Evolutionary conservation across 2,797 vertebrate species (phyloP).

Genomic region (Tamandua tetradactyla): DNA sequence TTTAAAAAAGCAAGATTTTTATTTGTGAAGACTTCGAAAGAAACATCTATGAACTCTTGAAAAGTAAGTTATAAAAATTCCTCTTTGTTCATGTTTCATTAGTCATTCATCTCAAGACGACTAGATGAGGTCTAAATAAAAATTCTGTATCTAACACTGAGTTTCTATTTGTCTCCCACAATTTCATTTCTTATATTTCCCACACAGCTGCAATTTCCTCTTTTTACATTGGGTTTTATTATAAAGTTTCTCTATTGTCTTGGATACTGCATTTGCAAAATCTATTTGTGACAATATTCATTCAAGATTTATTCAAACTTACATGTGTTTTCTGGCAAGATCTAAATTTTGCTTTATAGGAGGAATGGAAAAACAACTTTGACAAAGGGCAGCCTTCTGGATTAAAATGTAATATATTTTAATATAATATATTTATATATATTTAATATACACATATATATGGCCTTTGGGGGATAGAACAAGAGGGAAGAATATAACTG

Average conservation of each 20-base stretch:
- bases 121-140: not conserved
- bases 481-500: not conserved
- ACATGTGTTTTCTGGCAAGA: not conserved
- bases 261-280: not conserved
- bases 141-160: not conserved
- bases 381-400: not conserved
- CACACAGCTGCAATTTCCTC: not conserved
- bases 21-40: not conserved
- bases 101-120: slow-evolving; percentile 44
- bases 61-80: not conserved
- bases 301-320: slow-evolving; percentile 2
- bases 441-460: too few species aligned
- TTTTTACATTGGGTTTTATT: not conserved
- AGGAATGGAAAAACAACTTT: not conserved
- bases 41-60: not conserved
- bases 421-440: too few species aligned
- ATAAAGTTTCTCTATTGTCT: not conserved
- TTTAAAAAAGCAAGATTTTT: not conserved
- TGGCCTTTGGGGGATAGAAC: not conserved
- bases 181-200: not conserved
- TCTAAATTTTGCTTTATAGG: not conserved
- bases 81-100: slow-evolving; percentile 33
- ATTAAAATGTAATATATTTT: too few species aligned
- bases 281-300: not conserved
- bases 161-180: not conserved